These are phyloP conservation scores for Drosophila greeni DNA, from an alignment of 2,888 invertebrate species.

Conservation along the genomic window DNA sequence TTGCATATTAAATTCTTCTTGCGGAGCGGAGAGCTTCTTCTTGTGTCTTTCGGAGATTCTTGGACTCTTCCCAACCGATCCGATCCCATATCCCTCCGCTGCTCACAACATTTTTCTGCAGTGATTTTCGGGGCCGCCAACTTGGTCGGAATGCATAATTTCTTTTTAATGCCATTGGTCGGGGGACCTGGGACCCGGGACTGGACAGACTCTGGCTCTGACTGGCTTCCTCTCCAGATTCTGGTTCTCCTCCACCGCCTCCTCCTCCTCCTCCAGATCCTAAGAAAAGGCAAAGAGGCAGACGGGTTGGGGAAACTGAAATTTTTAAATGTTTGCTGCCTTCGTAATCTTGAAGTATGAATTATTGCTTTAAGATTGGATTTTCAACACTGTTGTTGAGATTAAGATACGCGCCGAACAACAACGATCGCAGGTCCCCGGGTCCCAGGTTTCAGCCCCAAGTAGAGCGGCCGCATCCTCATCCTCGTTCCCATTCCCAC, in stretches of 20 bases:
- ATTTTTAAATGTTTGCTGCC: constrained; percentile 75
- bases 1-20: constrained; percentile 76
- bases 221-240: constrained; percentile 26
- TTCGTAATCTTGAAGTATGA: constrained; percentile 76
- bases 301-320: constrained; percentile 41
- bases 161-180: constrained; percentile 72
- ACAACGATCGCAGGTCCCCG: constrained; percentile 15
- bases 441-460: constrained; percentile 43
- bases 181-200: constrained; percentile 25
- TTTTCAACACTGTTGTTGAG: constrained; percentile 77
- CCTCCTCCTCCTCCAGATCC: background rate
- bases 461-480: constrained; percentile 47
- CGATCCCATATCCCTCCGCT: constrained; percentile 7
- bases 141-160: constrained; percentile 73
- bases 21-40: constrained; percentile 41
- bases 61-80: background rate
- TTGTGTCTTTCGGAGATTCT: constrained; percentile 15
- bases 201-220: constrained; percentile 22
- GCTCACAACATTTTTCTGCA: constrained; percentile 62
- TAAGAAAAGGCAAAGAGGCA: background rate
- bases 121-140: constrained; percentile 70
- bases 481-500: background rate
- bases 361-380: constrained; percentile 78
- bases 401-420: constrained; percentile 70
- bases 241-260: constrained; percentile 28